These are phyloP conservation scores for Ctenoplectra terminalis DNA, from an alignment of 1,140 invertebrate genomes.

Conservation along the genomic window DNA sequence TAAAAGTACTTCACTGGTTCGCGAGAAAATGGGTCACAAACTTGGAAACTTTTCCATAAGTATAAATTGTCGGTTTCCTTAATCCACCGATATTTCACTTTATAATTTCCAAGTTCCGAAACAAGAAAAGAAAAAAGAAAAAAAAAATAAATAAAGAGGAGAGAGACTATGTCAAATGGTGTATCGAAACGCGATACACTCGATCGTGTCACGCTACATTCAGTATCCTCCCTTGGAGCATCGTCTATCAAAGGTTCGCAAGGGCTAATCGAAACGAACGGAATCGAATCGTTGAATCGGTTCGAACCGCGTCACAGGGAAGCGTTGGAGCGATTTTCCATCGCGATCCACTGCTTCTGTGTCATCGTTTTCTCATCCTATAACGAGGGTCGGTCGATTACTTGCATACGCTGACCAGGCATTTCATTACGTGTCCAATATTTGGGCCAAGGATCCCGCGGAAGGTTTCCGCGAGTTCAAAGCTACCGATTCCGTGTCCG, in stretches of 20 bases:
- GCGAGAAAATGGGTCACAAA: no score
- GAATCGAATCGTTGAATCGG: background rate
- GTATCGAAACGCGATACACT: background rate
- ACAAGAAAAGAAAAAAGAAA: background rate
- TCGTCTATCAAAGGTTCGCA: background rate
- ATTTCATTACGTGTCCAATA: conserved; percentile 47
- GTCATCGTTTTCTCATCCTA: conserved; percentile 38
- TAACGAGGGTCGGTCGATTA: conserved; percentile 36
- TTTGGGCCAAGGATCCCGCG: conserved; percentile 50
- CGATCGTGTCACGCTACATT: background rate
- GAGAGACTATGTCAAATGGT: no score
- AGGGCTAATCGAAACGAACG: background rate
- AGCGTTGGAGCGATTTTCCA: background rate
- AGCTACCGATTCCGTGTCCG: conserved; percentile 31
- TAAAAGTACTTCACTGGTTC: no score
- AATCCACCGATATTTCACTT: no score
- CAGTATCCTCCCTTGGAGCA: background rate
- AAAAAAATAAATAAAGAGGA: no score
- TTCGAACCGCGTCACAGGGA: no score
- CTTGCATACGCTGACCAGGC: conserved; percentile 45
- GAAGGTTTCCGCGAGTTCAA: conserved; percentile 47
- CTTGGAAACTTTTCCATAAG: no score
- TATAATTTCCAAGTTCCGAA: background rate
- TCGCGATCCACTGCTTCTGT: background rate
- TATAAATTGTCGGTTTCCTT: no score